Evolutionary conservation across 2,113 vertebrate species (phyloP).

Genomic region (Psilopsiagon aymara): DNA sequence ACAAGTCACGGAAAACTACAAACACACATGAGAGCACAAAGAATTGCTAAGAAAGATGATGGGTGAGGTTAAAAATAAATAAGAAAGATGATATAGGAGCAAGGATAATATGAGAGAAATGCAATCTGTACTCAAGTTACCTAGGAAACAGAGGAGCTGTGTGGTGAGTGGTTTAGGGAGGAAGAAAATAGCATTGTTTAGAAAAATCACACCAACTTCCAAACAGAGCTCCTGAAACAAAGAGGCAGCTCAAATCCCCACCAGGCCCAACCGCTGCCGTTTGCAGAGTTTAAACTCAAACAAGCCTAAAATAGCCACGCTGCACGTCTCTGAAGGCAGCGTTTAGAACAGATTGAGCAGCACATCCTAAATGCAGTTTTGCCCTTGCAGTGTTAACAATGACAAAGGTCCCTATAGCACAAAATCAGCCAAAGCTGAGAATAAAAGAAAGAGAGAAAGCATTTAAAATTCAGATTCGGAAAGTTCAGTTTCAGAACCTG

Average conservation of each 20-base stretch:
- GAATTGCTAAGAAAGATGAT: constrained; percentile 8
- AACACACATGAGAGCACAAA: neutral
- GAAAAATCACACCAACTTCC: constrained; percentile 41
- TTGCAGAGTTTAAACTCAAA: constrained; percentile 14
- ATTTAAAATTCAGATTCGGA: neutral
- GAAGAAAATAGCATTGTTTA: constrained; percentile 49
- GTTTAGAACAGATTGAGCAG: constrained; percentile 19
- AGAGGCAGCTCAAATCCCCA: constrained; percentile 33
- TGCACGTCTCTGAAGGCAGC: neutral
- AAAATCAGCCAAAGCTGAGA: neutral
- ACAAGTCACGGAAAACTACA: neutral
- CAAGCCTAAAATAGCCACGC: constrained; percentile 22
- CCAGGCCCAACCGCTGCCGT: neutral
- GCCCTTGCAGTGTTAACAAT: neutral
- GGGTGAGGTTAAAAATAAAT: constrained; percentile 56
- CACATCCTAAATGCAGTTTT: neutral
- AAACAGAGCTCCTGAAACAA: constrained; percentile 23
- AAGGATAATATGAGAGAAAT: constrained; percentile 59
- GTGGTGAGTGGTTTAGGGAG: constrained; percentile 1
- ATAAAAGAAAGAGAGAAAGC: neutral
- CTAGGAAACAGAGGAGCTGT: constrained; percentile 62
- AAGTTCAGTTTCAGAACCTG: neutral
- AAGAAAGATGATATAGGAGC: constrained; percentile 44
- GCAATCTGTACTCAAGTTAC: constrained; percentile 59
- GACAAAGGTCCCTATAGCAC: neutral